phyloP scores from a whole-genome alignment of 2,888 invertebrate genomes.

The Callimorpha dominula region DNA sequence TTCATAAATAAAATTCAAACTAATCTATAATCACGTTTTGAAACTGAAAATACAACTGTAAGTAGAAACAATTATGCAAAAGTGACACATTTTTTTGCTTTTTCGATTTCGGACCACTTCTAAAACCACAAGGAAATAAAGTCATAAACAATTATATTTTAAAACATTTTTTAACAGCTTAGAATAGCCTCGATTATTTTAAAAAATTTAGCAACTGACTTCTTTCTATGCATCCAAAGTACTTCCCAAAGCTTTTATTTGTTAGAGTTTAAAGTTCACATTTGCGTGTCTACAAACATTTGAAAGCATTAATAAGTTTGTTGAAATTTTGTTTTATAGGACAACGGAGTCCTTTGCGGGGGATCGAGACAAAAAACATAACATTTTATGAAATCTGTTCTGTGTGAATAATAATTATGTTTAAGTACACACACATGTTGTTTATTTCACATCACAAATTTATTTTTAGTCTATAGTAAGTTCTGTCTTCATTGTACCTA shows the following conservation, averaged over 20 bases:
- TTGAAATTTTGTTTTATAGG: conserved; percentile 51
- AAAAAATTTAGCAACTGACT: conserved; percentile 5
- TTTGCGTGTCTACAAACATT: not conserved
- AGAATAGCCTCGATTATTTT: conserved; percentile 9
- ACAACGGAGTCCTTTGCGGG: conserved; percentile 61
- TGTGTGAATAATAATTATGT: conserved; percentile 48
- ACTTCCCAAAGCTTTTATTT: not conserved
- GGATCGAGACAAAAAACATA: conserved; percentile 58
- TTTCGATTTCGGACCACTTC: not conserved
- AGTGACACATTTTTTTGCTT: too few species aligned
- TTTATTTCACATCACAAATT: not conserved
- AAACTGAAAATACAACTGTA: too few species aligned
- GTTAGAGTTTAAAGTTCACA: not conserved
- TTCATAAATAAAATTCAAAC: too few species aligned
- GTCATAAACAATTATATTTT: not conserved
- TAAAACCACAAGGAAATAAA: not conserved
- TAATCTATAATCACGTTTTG: too few species aligned
- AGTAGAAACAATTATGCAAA: too few species aligned
- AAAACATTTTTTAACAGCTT: not conserved
- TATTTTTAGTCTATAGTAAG: not conserved
- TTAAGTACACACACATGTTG: conserved; percentile 54
- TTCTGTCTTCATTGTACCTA: not conserved
- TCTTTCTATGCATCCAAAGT: not conserved
- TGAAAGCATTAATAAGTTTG: conserved; percentile 6
- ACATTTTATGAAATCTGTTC: conserved; percentile 63